phyloP scores from a whole-genome alignment of 2,113 vertebrate genomes.

The Oryzias javanicus region DNA sequence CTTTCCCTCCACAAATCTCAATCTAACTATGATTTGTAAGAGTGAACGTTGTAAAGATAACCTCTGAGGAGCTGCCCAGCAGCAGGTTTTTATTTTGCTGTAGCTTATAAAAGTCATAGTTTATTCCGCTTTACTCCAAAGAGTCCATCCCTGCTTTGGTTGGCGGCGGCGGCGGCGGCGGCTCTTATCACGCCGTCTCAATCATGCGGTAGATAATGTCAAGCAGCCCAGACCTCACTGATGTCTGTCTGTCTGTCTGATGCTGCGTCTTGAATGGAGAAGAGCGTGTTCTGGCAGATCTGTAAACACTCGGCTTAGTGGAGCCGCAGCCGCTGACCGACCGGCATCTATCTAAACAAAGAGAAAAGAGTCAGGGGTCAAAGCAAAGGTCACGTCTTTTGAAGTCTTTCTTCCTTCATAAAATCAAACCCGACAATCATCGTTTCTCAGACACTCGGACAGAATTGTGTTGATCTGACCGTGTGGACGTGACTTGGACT shows the following conservation, averaged over 20 bases:
- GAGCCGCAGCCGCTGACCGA: constrained; percentile 51
- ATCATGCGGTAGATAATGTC: constrained; percentile 28
- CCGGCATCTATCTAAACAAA: constrained; percentile 54
- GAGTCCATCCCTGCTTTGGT: constrained; percentile 14
- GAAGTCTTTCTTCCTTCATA: constrained; percentile 19
- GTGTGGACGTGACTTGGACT: constrained; percentile 64
- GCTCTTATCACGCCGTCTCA: constrained; percentile 25
- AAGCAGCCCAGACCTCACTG: constrained; percentile 23
- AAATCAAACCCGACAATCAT: neutral
- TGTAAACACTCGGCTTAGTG: constrained; percentile 60
- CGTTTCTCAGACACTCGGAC: neutral
- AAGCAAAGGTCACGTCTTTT: constrained; percentile 18
- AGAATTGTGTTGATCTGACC: constrained; percentile 25
- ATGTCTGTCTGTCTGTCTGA: constrained; percentile 33
- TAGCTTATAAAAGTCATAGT: neutral
- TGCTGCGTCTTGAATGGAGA: constrained; percentile 38
- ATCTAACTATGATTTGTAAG: neutral
- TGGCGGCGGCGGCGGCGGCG: no score
- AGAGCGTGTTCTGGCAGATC: constrained; percentile 45
- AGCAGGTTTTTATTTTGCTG: neutral
- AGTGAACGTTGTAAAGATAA: neutral
- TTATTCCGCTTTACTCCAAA: neutral
- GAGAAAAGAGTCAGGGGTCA: constrained; percentile 29
- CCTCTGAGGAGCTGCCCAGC: neutral
- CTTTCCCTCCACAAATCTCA: neutral